These are phyloP conservation scores for Psylliodes chrysocephalus DNA, from an alignment of 2,888 invertebrate genomes.

Conservation along the genomic window DNA sequence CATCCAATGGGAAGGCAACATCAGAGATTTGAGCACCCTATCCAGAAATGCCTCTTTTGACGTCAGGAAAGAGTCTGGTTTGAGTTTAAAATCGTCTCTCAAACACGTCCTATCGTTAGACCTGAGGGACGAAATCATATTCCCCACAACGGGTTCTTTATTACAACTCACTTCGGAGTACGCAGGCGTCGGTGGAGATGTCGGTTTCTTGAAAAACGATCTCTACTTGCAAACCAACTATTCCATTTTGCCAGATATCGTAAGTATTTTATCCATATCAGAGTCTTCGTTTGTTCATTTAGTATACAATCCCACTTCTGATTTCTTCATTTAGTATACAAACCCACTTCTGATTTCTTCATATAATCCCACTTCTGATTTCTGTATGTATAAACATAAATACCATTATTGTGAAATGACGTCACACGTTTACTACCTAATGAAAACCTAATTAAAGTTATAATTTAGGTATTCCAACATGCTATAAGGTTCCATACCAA, in stretches of 20 bases:
- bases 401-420: too few species aligned
- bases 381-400: too few species aligned
- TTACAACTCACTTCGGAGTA: constrained; percentile 83
- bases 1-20: constrained; percentile 87
- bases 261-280: constrained; percentile 65
- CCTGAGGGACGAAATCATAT: constrained; percentile 80
- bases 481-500: too few species aligned
- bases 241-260: constrained; percentile 70
- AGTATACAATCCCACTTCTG: too few species aligned
- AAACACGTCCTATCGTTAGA: constrained; percentile 84
- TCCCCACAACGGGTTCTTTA: constrained; percentile 80
- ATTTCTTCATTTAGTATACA: too few species aligned
- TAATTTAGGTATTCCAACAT: too few species aligned
- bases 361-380: too few species aligned
- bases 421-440: too few species aligned
- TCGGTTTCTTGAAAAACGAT: constrained; percentile 89
- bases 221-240: constrained; percentile 71
- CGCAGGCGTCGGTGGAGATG: constrained; percentile 90
- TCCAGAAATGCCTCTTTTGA: constrained; percentile 82
- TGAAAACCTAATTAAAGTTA: too few species aligned
- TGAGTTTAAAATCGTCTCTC: constrained; percentile 87
- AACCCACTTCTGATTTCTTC: too few species aligned
- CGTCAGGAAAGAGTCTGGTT: constrained; percentile 89
- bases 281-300: too few species aligned
- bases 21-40: constrained; percentile 81